A percentile compares a stretch with the other conserved stretches of the same genome.
These are phyloP conservation scores for Scelioninae gen. 2 DNA, from an alignment of 2,888 invertebrate genomes.

Conservation along the genomic window DNA sequence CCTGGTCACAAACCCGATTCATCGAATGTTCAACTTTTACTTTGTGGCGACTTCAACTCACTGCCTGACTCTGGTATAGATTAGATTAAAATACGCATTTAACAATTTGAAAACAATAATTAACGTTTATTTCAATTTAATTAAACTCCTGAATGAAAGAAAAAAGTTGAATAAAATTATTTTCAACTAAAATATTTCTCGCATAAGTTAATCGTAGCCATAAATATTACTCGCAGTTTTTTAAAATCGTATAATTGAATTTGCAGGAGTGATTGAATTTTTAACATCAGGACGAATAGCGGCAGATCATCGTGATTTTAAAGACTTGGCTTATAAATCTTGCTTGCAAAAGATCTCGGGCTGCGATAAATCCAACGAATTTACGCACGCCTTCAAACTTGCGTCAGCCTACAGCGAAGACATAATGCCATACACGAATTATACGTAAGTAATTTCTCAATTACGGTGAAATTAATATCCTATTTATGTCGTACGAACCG, in stretches of 20 bases:
- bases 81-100: neutral
- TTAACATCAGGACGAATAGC: conserved; percentile 92
- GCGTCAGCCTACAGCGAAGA: conserved; percentile 96
- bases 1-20: conserved; percentile 84
- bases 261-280: conserved; percentile 95
- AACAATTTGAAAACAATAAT: no score
- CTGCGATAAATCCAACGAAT: conserved; percentile 90
- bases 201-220: conserved; percentile 18
- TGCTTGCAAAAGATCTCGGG: conserved; percentile 92
- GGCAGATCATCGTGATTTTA: conserved; percentile 96
- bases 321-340: conserved; percentile 93
- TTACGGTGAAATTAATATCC: conserved; percentile 31
- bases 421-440: conserved; percentile 98
- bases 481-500: conserved; percentile 2
- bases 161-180: conserved; percentile 7
- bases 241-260: conserved; percentile 40
- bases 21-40: conserved; percentile 90
- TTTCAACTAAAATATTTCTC: neutral
- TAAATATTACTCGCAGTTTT: conserved; percentile 27
- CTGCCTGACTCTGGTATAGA: conserved; percentile 91
- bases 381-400: conserved; percentile 96
- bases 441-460: conserved; percentile 84
- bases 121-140: neutral
- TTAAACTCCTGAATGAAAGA: neutral
- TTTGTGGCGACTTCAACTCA: conserved; percentile 99